phyloP scores from a whole-genome alignment of 2,888 invertebrate species.

The Julus scanicus region DNA sequence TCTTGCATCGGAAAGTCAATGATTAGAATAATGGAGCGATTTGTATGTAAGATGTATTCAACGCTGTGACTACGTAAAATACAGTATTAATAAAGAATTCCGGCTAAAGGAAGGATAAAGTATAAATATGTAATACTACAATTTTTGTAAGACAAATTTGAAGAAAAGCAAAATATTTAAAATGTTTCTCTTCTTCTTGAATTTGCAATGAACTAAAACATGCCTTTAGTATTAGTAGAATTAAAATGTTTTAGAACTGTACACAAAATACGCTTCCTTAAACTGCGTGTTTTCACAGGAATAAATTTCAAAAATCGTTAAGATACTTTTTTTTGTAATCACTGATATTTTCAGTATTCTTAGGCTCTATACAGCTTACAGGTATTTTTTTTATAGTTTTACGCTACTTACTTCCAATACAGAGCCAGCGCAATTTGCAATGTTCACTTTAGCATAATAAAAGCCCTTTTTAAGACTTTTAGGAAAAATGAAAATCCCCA shows the following conservation, averaged over 20 bases:
- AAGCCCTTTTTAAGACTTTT: slow-evolving; percentile 25
- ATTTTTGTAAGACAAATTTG: background rate
- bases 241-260: too few species aligned
- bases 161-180: background rate
- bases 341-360: background rate
- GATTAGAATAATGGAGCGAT: background rate
- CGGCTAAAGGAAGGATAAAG: background rate
- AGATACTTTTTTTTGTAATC: background rate
- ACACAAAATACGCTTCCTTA: too few species aligned
- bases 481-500: background rate
- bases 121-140: background rate
- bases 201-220: too few species aligned
- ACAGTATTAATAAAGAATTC: background rate
- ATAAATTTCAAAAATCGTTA: background rate
- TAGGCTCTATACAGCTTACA: background rate
- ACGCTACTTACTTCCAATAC: slow-evolving; percentile 22
- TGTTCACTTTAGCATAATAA: slow-evolving; percentile 33
- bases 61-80: background rate
- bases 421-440: slow-evolving; percentile 33
- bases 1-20: background rate
- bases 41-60: background rate
- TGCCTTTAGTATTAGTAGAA: too few species aligned
- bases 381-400: background rate
- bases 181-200: background rate
- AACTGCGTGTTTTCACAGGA: too few species aligned